phyloP scores from a whole-genome alignment of 2,797 vertebrate species.

The Thaleichthys pacificus region DNA sequence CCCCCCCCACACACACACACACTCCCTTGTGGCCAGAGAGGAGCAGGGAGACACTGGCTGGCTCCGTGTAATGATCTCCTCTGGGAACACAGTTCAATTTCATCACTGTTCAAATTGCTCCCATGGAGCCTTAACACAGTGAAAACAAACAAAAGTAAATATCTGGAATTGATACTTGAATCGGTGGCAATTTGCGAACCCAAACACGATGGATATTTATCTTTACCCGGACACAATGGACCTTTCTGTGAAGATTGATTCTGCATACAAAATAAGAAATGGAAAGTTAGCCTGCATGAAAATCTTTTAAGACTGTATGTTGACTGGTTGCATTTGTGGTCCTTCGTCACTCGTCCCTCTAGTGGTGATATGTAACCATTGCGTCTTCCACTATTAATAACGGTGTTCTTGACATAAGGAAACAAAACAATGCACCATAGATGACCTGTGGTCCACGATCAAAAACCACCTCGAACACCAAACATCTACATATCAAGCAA shows the following conservation, averaged over 20 bases:
- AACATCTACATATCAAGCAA: no score
- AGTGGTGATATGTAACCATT: slow-evolving; percentile 67
- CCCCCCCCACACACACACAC: background rate
- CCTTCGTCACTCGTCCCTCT: slow-evolving; percentile 68
- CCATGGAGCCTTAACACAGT: slow-evolving; percentile 66
- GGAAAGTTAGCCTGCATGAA: slow-evolving; percentile 11
- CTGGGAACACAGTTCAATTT: slow-evolving; percentile 70
- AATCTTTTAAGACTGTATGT: slow-evolving; percentile 1
- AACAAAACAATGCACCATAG: no score
- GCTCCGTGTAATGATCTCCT: slow-evolving; percentile 76
- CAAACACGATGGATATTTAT: slow-evolving; percentile 32
- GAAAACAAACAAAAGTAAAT: slow-evolving; percentile 77
- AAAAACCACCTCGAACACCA: no score
- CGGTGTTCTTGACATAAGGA: no score
- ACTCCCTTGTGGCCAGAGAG: slow-evolving; percentile 59
- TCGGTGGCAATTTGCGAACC: slow-evolving; percentile 33
- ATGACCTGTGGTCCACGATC: no score
- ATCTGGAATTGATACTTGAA: slow-evolving; percentile 67
- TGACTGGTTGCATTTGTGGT: background rate
- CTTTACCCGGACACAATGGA: slow-evolving; percentile 10
- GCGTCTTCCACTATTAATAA: slow-evolving; percentile 39
- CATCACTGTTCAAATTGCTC: slow-evolving; percentile 74
- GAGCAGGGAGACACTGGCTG: slow-evolving; percentile 40
- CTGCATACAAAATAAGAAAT: background rate
- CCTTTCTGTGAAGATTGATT: slow-evolving; percentile 15